Conservation (phyloP, 1,140 invertebrate genomes). For the Batillaria attramentaria region DNA sequence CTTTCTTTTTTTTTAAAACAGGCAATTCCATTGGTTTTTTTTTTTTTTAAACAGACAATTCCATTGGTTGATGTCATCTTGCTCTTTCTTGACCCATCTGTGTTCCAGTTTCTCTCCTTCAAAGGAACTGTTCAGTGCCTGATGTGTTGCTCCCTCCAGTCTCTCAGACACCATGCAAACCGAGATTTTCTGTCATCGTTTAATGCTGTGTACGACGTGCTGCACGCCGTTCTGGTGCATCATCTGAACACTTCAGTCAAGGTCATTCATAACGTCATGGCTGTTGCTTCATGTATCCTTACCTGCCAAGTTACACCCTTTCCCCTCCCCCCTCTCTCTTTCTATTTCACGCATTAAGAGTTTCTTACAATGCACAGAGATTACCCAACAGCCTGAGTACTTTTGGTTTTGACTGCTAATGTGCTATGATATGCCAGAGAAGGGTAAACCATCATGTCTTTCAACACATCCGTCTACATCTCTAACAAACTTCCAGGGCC, state of each 20-base stretch:
- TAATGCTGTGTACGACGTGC: neutral
- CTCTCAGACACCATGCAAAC: neutral
- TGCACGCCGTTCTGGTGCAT: slow-evolving; percentile 15
- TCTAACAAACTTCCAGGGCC: no score
- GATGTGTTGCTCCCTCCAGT: slow-evolving; percentile 1
- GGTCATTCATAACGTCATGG: neutral
- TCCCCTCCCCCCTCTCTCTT: neutral
- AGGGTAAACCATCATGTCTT: no score
- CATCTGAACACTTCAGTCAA: neutral
- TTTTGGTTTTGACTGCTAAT: neutral
- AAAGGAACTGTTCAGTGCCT: slow-evolving; percentile 21
- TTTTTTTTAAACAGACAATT: no score
- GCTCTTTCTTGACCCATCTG: neutral
- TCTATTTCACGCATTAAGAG: neutral
- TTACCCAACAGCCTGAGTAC: no score
- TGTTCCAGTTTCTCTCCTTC: slow-evolving; percentile 9
- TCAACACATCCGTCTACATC: no score
- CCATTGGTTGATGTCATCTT: neutral
- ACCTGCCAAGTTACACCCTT: neutral
- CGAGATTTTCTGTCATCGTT: neutral
- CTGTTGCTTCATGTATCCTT: slow-evolving; percentile 24
- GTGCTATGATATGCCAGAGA: no score
- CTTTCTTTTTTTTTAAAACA: neutral
- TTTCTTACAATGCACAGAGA: no score
- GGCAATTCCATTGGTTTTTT: no score